These are phyloP conservation scores for Hermetia illucens DNA, from an alignment of 1,140 invertebrate genomes.

Conservation along the genomic window DNA sequence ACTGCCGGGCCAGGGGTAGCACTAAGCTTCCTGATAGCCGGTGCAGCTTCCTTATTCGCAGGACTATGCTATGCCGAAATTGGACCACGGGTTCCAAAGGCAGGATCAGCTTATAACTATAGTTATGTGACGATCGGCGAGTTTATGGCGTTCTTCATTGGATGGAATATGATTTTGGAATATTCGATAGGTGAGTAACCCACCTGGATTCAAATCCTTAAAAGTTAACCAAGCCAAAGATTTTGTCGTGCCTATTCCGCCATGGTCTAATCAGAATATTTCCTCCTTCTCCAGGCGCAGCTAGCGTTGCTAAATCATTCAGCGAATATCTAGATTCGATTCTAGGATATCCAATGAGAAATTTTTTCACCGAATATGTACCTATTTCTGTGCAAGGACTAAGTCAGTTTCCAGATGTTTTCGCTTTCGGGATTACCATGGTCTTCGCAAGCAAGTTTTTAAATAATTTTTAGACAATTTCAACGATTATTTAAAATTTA, in stretches of 20 bases:
- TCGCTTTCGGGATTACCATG: conserved; percentile 41
- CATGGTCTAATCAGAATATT: not conserved
- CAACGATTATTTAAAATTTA: not conserved
- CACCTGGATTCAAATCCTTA: not conserved
- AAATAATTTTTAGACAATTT: not conserved
- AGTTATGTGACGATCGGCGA: conserved; percentile 83
- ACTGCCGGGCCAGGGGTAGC: conserved; percentile 62
- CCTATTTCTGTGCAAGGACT: conserved; percentile 51
- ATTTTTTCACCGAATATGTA: conserved; percentile 42
- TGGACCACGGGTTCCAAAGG: conserved; percentile 70
- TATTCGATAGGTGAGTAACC: conserved; percentile 66
- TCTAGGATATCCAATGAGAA: conserved; percentile 32
- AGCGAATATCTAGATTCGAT: conserved; percentile 53
- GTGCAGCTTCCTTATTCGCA: conserved; percentile 64
- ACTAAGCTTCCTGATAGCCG: conserved; percentile 64
- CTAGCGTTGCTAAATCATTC: conserved; percentile 63
- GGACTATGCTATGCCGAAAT: conserved; percentile 81
- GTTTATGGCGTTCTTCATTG: conserved; percentile 60
- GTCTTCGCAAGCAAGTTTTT: conserved; percentile 32
- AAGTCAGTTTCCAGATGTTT: conserved; percentile 45
- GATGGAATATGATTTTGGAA: conserved; percentile 84
- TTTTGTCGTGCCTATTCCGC: not conserved
- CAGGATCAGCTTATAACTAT: conserved; percentile 80
- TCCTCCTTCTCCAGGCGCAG: conserved; percentile 41
- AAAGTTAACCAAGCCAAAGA: not conserved